Evolutionary conservation across 2,113 vertebrate species (phyloP).

Genomic region (Corythoichthys intestinalis): DNA sequence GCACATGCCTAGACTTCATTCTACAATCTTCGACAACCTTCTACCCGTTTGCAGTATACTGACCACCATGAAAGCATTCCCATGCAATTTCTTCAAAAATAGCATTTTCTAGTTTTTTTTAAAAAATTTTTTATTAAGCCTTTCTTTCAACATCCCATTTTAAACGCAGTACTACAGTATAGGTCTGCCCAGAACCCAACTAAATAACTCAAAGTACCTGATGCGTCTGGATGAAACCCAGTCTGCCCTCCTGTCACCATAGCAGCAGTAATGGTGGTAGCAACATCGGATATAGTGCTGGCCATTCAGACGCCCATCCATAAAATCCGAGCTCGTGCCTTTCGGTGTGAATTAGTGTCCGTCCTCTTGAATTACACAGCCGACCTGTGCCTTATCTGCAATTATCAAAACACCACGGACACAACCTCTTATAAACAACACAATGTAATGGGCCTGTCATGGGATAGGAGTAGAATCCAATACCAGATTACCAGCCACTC

Average conservation of each 20-base stretch:
- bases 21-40: conserved; percentile 4
- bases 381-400: conserved; percentile 55
- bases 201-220: conserved; percentile 65
- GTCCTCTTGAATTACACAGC: conserved; percentile 69
- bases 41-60: conserved; percentile 4
- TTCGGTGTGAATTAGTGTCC: conserved; percentile 65
- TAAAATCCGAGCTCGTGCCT: conserved; percentile 64
- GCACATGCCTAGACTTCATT: no score
- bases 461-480: conserved; percentile 22
- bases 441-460: conserved; percentile 22
- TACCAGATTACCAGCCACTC: background rate
- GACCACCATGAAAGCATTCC: no score
- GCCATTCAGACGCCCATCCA: conserved; percentile 58
- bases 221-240: conserved; percentile 65
- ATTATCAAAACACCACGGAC: conserved; percentile 45
- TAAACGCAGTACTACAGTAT: conserved; percentile 34
- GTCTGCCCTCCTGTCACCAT: conserved; percentile 63
- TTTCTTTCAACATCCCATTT: conserved; percentile 20
- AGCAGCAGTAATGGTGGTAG: conserved; percentile 66
- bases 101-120: no score
- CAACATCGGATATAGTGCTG: conserved; percentile 58
- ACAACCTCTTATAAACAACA: conserved; percentile 32
- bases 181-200: conserved; percentile 46
- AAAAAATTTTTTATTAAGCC: no score
- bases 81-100: no score